Conservation (phyloP, 2,113 vertebrate species). For the Proterorhinus semilunaris region DNA sequence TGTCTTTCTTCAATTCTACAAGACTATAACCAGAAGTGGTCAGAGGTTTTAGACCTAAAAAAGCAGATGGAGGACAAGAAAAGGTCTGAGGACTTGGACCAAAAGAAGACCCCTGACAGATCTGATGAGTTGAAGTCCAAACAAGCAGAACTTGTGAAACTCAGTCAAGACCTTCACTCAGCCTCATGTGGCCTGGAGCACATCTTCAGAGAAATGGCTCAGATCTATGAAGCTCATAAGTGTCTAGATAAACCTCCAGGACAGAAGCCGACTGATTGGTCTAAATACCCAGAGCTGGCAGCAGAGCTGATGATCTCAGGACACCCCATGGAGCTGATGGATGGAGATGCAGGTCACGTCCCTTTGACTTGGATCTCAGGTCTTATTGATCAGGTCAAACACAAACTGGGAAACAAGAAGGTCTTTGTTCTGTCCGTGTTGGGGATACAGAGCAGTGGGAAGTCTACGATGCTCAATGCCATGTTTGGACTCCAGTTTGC, state of each 20-base stretch:
- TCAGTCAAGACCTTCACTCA: constrained; percentile 44
- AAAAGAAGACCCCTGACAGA: constrained; percentile 1
- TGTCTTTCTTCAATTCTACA: too few relatives aligned
- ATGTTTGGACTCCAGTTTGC: constrained; percentile 75
- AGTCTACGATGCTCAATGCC: constrained; percentile 76
- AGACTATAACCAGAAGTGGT: constrained; percentile 35
- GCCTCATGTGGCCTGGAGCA: constrained; percentile 74
- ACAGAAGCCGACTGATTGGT: background rate
- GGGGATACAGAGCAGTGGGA: constrained; percentile 78
- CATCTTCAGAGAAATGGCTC: constrained; percentile 76
- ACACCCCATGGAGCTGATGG: constrained; percentile 81
- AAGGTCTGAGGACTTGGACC: background rate
- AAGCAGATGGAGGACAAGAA: background rate
- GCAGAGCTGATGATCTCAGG: constrained; percentile 78
- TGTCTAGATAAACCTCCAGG: constrained; percentile 5
- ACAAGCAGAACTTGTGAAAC: constrained; percentile 20
- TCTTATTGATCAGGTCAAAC: constrained; percentile 72
- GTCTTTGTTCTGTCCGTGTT: constrained; percentile 81
- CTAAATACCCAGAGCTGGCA: constrained; percentile 65
- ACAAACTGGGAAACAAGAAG: constrained; percentile 69
- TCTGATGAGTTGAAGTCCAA: background rate
- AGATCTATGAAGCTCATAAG: constrained; percentile 76
- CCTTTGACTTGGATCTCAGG: constrained; percentile 75
- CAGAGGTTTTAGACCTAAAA: constrained; percentile 47
- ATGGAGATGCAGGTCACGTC: constrained; percentile 79